phyloP scores from a whole-genome alignment of 2,888 invertebrate species.

The Adelognathus sp. region DNA sequence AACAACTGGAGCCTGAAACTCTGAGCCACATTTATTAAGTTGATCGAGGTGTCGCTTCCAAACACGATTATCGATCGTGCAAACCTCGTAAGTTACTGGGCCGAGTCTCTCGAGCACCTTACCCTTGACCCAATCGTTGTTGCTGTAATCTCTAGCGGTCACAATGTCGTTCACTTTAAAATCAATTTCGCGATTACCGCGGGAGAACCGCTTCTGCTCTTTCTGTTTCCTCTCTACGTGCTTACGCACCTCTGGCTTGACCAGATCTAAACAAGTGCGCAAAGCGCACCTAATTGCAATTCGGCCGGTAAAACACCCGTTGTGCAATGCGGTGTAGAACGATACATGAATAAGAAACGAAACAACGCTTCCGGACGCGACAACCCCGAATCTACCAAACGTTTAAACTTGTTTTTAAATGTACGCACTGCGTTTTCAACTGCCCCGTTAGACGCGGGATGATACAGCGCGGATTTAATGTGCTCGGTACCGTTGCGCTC shows the following conservation, averaged over 20 bases:
- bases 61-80: slow-evolving; percentile 88
- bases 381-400: slow-evolving; percentile 10
- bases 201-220: neutral
- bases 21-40: slow-evolving; percentile 80
- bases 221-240: slow-evolving; percentile 8
- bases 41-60: slow-evolving; percentile 89
- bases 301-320: slow-evolving; percentile 40
- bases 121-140: neutral
- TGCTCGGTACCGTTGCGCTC: slow-evolving; percentile 51
- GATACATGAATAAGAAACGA: slow-evolving; percentile 34
- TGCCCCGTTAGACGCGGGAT: slow-evolving; percentile 54
- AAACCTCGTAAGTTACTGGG: slow-evolving; percentile 84
- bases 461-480: slow-evolving; percentile 44
- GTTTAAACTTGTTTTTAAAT: slow-evolving; percentile 56
- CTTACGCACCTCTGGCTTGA: slow-evolving; percentile 14
- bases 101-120: neutral
- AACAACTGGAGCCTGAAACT: neutral
- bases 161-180: slow-evolving; percentile 1
- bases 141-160: slow-evolving; percentile 10
- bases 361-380: slow-evolving; percentile 22
- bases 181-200: slow-evolving; percentile 1
- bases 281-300: slow-evolving; percentile 32
- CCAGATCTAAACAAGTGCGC: slow-evolving; percentile 33
- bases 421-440: slow-evolving; percentile 61
- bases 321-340: slow-evolving; percentile 39